Percentiles rank a stretch among this genome's conserved stretches.
Conservation (phyloP, 2,888 invertebrate species). For the Tiphia femorata region DNA sequence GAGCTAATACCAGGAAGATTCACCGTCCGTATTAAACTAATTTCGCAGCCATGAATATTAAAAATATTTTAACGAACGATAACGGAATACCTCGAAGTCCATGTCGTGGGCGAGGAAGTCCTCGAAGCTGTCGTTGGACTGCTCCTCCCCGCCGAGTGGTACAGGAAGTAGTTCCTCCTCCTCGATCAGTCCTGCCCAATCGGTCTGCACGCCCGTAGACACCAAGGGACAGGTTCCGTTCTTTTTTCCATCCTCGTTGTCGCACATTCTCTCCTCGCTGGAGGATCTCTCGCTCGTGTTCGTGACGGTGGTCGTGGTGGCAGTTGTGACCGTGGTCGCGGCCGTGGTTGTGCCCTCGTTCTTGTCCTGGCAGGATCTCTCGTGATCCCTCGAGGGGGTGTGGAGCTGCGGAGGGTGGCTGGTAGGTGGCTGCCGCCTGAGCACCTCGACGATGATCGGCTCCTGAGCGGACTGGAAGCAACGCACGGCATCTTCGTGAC, state of each 20-base stretch:
- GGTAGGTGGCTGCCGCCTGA: slow-evolving; percentile 67
- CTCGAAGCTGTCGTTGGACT: slow-evolving; percentile 70
- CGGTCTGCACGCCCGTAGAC: slow-evolving; percentile 72
- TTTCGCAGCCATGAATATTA: background rate
- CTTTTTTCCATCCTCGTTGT: slow-evolving; percentile 17
- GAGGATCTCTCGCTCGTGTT: slow-evolving; percentile 15
- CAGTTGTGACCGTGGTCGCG: slow-evolving; percentile 2
- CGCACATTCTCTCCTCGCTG: slow-evolving; percentile 8
- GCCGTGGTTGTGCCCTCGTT: slow-evolving; percentile 29
- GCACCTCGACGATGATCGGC: slow-evolving; percentile 74
- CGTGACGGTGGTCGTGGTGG: slow-evolving; percentile 19
- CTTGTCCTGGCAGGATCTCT: slow-evolving; percentile 24
- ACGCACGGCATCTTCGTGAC: slow-evolving; percentile 74
- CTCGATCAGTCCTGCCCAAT: slow-evolving; percentile 67
- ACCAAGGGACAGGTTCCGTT: slow-evolving; percentile 50
- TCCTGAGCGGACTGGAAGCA: slow-evolving; percentile 74
- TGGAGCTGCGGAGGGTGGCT: slow-evolving; percentile 12
- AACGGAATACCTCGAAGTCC: slow-evolving; percentile 71
- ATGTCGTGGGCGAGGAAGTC: slow-evolving; percentile 73
- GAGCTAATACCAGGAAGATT: too few relatives aligned
- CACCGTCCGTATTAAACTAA: too few relatives aligned
- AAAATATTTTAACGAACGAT: background rate
- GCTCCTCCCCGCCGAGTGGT: slow-evolving; percentile 54
- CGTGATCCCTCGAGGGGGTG: slow-evolving; percentile 24
- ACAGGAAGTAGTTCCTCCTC: slow-evolving; percentile 53